Evolutionary conservation across 2,797 vertebrate genomes (phyloP).

Genomic region (Eremophila alpestris): DNA sequence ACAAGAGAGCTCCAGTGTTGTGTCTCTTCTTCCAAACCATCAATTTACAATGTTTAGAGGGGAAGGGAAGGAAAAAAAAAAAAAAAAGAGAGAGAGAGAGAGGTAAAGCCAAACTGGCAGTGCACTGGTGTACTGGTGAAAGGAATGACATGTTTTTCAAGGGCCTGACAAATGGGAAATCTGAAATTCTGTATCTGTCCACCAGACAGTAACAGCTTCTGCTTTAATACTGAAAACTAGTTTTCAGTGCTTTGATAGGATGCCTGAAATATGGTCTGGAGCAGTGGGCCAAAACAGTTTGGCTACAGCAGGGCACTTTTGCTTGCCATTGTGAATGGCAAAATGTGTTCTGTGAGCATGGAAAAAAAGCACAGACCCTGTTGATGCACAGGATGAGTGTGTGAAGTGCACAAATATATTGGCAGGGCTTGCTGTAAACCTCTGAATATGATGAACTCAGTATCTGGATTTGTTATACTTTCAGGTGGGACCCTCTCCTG

Average conservation of each 20-base stretch:
- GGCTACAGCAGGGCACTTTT: background rate
- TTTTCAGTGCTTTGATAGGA: background rate
- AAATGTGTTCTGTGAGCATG: background rate
- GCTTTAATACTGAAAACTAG: background rate
- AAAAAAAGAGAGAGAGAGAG: background rate
- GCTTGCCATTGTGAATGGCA: background rate
- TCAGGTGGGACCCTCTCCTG: conserved; percentile 44
- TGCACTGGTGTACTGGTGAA: background rate
- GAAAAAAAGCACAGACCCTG: background rate
- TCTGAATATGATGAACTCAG: background rate
- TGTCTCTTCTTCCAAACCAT: background rate
- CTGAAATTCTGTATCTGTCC: background rate
- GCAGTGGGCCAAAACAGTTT: background rate
- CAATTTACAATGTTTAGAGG: background rate
- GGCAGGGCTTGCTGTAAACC: background rate
- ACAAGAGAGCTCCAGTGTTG: background rate
- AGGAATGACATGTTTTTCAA: background rate
- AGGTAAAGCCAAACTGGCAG: background rate
- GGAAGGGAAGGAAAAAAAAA: too few species aligned
- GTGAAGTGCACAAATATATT: background rate
- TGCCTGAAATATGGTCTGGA: background rate
- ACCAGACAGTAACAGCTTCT: background rate
- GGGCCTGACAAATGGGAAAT: background rate
- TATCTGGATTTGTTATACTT: conserved; percentile 35
- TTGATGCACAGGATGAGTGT: background rate